Conservation (phyloP, 2,888 invertebrate species). For the Sicus ferrugineus region DNA sequence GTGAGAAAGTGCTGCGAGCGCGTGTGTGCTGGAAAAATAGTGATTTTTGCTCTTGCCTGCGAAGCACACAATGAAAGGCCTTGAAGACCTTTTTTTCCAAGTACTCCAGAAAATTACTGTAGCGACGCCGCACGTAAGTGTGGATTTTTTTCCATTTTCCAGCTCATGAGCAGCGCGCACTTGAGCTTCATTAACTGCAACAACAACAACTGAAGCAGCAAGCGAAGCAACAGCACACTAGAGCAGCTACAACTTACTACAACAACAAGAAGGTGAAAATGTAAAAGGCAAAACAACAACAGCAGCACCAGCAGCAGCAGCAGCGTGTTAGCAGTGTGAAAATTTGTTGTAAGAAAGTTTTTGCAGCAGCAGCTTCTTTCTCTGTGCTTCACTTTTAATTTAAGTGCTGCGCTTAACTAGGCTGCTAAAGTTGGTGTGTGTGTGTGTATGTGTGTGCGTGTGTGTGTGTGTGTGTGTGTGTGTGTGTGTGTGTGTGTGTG, state of each 20-base stretch:
- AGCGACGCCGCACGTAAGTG: neutral
- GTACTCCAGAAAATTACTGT: constrained; percentile 1
- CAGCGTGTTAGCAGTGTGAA: constrained; percentile 3
- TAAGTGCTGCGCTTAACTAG: neutral
- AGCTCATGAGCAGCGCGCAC: neutral
- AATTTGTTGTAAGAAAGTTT: constrained; percentile 17
- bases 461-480: no score
- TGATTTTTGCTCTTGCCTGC: no score
- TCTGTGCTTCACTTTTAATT: neutral
- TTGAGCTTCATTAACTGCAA: constrained; percentile 30
- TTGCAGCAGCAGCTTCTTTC: constrained; percentile 10
- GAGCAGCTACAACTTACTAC: no score
- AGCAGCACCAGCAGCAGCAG: neutral
- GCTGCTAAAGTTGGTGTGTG: no score
- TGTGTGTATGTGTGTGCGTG: no score
- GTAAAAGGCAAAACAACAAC: neutral
- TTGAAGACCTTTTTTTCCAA: constrained; percentile 2
- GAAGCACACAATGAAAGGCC: no score
- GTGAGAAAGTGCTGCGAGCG: no score
- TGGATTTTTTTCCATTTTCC: neutral
- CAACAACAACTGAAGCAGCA: neutral
- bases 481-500: no score
- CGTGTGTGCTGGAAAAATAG: no score
- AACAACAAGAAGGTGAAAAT: neutral
- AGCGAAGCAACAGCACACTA: neutral